Evolutionary conservation across 2,888 invertebrate species (phyloP), one percentile per base, ranked within the genome.

Genomic region (Dicycla oo): DNA sequence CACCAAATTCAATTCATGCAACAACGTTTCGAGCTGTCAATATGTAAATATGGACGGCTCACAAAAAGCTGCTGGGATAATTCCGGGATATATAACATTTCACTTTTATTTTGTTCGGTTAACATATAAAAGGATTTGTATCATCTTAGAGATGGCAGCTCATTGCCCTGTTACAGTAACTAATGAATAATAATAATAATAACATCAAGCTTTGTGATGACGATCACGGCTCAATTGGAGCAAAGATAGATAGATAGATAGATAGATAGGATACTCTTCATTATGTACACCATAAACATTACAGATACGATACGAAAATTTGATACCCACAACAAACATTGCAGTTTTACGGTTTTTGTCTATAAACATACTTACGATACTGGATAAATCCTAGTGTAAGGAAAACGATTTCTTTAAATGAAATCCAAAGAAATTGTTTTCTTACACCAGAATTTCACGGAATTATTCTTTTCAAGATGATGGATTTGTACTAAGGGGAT

Each of bases 31-130:
- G 69, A 56, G 73, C 80, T 66, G 82, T 85, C 81, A 77, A 72
- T 83, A 85, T 83, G 83, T 80, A 78, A 85, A 83, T 83, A 74
- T 73, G 72, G 61, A 68, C 34, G 53, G 65, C 34, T 72, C 75
- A 63, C 74, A 71, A 72, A 74, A 68, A 74, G 72, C 72, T 60
- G 74, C 38, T 60, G 56, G 69, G 66, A 75, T 80, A 73, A 75
- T 81, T 71, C 47, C 66, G n/a, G 56, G 30, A 63, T 38, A 78
- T 67, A 71, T 68, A 78, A 81, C 61, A 72, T 67, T 81, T 69
- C 57, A 54, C 60, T 68, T 47, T 56, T 54, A 78, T 68, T 78
- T 63, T 40, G 69, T 70, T 70, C 34, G 53, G 56, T 30, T 63
- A 45, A n/a, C 43, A 45, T 40, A n/a, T 8, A 51, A 75, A 75